phyloP scores from a whole-genome alignment of 2,113 vertebrate genomes.

The Tachysurus fulvidraco region DNA sequence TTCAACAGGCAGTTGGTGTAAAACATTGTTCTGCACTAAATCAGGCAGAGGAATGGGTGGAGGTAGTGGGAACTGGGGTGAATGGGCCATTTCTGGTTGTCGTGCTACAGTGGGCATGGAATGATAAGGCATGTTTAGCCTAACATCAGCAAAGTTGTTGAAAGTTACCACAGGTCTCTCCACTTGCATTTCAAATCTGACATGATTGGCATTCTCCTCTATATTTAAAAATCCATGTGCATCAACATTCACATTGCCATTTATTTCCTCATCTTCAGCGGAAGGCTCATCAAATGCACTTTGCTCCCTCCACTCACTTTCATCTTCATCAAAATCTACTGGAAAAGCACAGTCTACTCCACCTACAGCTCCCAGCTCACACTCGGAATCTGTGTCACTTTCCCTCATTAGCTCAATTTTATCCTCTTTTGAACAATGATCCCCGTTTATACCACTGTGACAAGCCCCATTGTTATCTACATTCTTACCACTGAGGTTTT shows the following conservation, averaged over 20 bases:
- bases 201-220: constrained; percentile 55
- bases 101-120: constrained; percentile 73
- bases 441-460: constrained; percentile 64
- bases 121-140: constrained; percentile 69
- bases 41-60: constrained; percentile 71
- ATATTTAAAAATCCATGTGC: constrained; percentile 75
- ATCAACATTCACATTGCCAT: constrained; percentile 38
- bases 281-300: constrained; percentile 83
- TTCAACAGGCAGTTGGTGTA: constrained; percentile 75
- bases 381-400: constrained; percentile 75
- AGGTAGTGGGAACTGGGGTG: constrained; percentile 63
- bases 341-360: constrained; percentile 71
- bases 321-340: constrained; percentile 52
- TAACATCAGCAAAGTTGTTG: constrained; percentile 72
- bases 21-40: constrained; percentile 78
- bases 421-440: constrained; percentile 64
- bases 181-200: constrained; percentile 64
- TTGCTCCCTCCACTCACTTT: constrained; percentile 71
- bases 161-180: constrained; percentile 62
- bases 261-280: constrained; percentile 67
- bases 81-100: constrained; percentile 66
- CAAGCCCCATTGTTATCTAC: constrained; percentile 70
- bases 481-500: constrained; percentile 71
- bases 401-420: constrained; percentile 73
- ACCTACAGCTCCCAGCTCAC: constrained; percentile 85